phyloP scores from a whole-genome alignment of 2,888 invertebrate species.

The Molanna angustata region DNA sequence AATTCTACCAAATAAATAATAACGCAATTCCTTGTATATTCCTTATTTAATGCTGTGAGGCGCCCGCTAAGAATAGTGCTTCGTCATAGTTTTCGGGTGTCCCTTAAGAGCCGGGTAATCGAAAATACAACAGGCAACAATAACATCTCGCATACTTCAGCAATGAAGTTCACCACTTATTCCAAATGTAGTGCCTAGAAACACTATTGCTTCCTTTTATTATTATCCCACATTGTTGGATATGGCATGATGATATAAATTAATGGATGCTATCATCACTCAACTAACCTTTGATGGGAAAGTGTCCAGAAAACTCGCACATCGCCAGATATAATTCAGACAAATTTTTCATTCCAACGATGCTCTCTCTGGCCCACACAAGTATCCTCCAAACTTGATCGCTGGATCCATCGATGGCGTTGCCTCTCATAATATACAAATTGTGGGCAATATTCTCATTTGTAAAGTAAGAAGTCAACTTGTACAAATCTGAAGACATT shows the following conservation, averaged over 20 bases:
- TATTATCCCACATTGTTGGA: too few relatives aligned
- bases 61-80: constrained; percentile 1
- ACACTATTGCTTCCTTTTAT: too few relatives aligned
- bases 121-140: too few relatives aligned
- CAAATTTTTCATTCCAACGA: constrained; percentile 56
- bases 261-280: too few relatives aligned
- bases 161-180: too few relatives aligned
- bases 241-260: too few relatives aligned
- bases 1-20: too few relatives aligned
- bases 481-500: constrained; percentile 45
- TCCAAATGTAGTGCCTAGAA: not conserved
- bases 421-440: constrained; percentile 64
- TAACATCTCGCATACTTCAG: too few relatives aligned
- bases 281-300: constrained; percentile 64
- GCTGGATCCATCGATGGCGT: constrained; percentile 35
- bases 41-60: too few relatives aligned
- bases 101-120: too few relatives aligned
- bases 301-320: constrained; percentile 74
- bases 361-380: constrained; percentile 64
- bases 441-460: constrained; percentile 70
- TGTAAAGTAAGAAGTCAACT: constrained; percentile 57
- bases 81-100: too few relatives aligned
- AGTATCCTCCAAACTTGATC: constrained; percentile 55
- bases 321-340: constrained; percentile 66
- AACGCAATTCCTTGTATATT: too few relatives aligned